Evolutionary conservation across 1,140 invertebrate genomes (phyloP), one percentile per base, ranked within the genome.

Genomic region (Listronotus bonariensis): DNA sequence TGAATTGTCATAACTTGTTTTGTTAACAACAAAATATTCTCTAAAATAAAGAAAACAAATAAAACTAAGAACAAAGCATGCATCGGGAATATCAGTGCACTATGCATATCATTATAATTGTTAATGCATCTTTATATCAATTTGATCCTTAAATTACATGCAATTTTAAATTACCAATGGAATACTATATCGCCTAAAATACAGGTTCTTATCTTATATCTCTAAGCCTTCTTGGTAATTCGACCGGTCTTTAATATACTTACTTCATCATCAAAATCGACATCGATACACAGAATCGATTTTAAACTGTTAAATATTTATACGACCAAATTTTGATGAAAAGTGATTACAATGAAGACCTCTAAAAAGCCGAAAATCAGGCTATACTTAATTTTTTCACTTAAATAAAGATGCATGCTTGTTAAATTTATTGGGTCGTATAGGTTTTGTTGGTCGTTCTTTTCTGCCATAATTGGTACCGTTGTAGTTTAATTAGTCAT

Each of bases 291-390:
- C 11, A 1, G 41, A 43, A 18, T 43, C 41, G 41, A 36, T 43
- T 43, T 43, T 43, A 48, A 26, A 6, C 45, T 48, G 45, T 18
- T 48, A 48, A 48, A 48, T 48, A 48, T 48, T 48, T 48, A 48
- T 48, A 20, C 6, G 45, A 18, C 7, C 45, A 20, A 48, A 4
- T 20, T 12, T 48, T 48, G 45, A 48, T 26, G 41, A 43, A n/a
- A 4, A 43, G 41, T 43, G 41, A 43, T 48, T 18, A 8, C 15
- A 48, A 48, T 12, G 34, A 26, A 26, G 20, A 3, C 20, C 1
- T 5, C 20, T 26, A 26, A 26, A 45, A 45, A 45, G 45, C 1
- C 45, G 45, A 48, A 48, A 48, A 26, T 20, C 45, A 36, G 7
- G 15, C 18, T 48, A 6, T n/a, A 18, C n/a, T 7, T n/a, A 18